Base-by-base conservation (phyloP, 2,797 vertebrate genomes). In the Pempheris klunzingeri region DNA sequence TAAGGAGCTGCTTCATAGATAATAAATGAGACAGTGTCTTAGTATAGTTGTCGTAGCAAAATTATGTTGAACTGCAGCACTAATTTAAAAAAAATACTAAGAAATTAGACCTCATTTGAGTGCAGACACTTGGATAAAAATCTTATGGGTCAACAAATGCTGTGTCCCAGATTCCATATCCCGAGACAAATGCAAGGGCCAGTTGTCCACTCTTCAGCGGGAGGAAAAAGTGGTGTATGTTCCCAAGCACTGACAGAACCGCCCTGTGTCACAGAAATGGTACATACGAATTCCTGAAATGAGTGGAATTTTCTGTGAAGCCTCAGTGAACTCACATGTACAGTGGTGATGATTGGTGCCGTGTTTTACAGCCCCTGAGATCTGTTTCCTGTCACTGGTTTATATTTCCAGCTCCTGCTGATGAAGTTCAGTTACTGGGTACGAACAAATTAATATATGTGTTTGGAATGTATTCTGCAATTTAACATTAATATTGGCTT, bases 81-180 rank as follows among this genome's bases (percentile, higher is more conserved):
- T n/a, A 7, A 58, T 38, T 22, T n/a, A 2, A 46, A 57, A 44
- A 24, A 28, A 5, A 2, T 5, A 47, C 8, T 12, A 15, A 22
- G 9, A 55, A 22, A 2, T 6, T 24, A 18, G 7, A 55, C 4
- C 60, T 41, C 22, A 57, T 59, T 50, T 58, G 6, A 24, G 18
- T 30, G n/a, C 18, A 22, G 22, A 18, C 47, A 41, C 36, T 41
- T 36, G 20, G 13, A 58, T 5, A 61, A 14, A 69, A 72, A 54
- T 38, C 39, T 54, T 46, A 5, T 63, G 20, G 62, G 44, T 59
- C 72, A 67, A 60, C 20, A 58, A 52, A 43, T 43, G 6, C 22
- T 41, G 26, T 60, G 72, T 59, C 72, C 71, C 43, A 74, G 74
- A 61, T 69, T 62, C 22, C 28, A 18, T 50, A 43, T 52, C 47